Percentiles rank a stretch among this genome's conserved stretches.
These are phyloP conservation scores for Carterocephalus palaemon DNA, from an alignment of 2,888 invertebrate species.

Conservation along the genomic window DNA sequence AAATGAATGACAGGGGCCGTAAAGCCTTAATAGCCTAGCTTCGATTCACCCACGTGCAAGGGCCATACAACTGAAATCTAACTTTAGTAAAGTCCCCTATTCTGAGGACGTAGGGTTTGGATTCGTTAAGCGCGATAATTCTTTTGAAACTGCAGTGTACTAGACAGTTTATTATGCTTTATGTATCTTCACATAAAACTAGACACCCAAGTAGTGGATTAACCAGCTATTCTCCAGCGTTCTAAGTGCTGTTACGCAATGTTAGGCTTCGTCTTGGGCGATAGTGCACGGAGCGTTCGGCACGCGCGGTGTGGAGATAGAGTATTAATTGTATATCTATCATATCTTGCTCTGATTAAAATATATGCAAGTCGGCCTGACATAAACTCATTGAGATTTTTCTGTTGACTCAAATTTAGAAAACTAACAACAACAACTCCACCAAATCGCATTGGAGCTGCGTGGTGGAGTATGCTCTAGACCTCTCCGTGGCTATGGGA, in stretches of 20 bases:
- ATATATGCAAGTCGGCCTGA: too few relatives aligned
- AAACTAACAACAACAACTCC: too few relatives aligned
- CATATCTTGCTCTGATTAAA: too few relatives aligned
- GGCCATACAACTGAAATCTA: conserved; percentile 22
- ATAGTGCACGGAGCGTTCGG: too few relatives aligned
- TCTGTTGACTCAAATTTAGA: too few relatives aligned
- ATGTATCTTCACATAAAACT: conserved; percentile 64
- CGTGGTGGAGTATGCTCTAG: too few relatives aligned
- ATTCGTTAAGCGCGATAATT: conserved; percentile 32
- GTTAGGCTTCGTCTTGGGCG: too few relatives aligned
- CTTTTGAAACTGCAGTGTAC: conserved; percentile 27
- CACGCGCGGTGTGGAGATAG: too few relatives aligned
- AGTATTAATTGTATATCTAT: too few relatives aligned
- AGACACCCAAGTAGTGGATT: conserved; percentile 76
- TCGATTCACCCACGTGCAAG: conserved; percentile 65
- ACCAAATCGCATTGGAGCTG: too few relatives aligned
- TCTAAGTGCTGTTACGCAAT: conserved; percentile 52
- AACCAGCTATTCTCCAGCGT: conserved; percentile 54
- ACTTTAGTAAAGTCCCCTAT: conserved; percentile 25
- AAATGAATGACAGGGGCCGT: conserved; percentile 67
- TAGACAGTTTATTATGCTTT: conserved; percentile 63
- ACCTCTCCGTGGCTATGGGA: too few relatives aligned
- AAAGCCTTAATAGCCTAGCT: conserved; percentile 58
- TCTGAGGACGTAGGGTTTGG: conserved; percentile 38
- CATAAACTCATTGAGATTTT: too few relatives aligned